Conservation (phyloP, 1,140 invertebrate genomes). For the Ips typographus region DNA sequence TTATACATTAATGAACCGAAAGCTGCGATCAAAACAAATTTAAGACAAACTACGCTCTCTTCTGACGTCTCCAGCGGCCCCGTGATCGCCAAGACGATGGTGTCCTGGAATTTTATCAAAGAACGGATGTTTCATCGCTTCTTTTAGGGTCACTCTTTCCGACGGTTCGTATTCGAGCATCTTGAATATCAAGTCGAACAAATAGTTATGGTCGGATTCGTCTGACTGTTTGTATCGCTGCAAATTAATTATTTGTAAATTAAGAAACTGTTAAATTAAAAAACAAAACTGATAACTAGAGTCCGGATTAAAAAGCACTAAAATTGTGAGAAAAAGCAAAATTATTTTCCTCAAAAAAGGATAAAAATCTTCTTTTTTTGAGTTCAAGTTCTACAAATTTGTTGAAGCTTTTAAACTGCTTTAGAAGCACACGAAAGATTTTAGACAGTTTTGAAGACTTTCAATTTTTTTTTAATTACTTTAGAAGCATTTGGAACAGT, state of each 20-base stretch:
- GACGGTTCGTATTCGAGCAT: conserved; percentile 98
- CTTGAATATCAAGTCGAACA: conserved; percentile 92
- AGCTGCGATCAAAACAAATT: neutral
- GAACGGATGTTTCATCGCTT: conserved; percentile 91
- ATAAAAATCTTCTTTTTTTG: too few relatives aligned
- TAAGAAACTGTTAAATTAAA: too few relatives aligned
- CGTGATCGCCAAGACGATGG: conserved; percentile 66
- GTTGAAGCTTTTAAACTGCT: too few relatives aligned
- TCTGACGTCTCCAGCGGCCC: conserved; percentile 55
- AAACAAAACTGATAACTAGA: too few relatives aligned
- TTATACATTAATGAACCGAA: neutral
- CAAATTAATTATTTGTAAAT: conserved; percentile 18
- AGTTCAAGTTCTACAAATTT: too few relatives aligned
- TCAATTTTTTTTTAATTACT: too few relatives aligned
- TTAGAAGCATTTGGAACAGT: too few relatives aligned
- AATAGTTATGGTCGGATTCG: conserved; percentile 85
- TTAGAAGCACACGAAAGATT: too few relatives aligned
- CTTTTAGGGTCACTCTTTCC: conserved; percentile 83
- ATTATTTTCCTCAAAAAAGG: too few relatives aligned
- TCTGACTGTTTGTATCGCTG: conserved; percentile 90
- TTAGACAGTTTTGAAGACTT: too few relatives aligned
- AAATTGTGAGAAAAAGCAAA: too few relatives aligned
- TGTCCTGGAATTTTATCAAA: conserved; percentile 81
- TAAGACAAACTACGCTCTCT: conserved; percentile 63
- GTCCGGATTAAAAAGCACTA: too few relatives aligned